Percentiles rank a stretch among this genome's conserved stretches.
phyloP scores from a whole-genome alignment of 2,797 vertebrate genomes.

The Knipowitschia caucasica region DNA sequence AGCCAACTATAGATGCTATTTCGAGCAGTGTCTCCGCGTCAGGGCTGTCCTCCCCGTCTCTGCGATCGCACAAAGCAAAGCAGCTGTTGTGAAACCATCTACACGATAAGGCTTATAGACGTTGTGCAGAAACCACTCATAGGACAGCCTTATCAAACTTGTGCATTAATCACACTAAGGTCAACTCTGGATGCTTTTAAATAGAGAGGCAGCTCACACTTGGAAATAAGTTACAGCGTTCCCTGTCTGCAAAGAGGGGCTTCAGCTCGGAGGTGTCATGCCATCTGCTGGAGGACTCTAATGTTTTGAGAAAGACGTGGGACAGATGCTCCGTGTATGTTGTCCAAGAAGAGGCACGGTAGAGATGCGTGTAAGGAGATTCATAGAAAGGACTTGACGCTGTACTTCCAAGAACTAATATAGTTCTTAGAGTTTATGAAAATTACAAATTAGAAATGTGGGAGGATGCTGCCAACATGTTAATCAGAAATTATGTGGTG shows the following conservation, averaged over 20 bases:
- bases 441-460: background rate
- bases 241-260: conserved; percentile 13
- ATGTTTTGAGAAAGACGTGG: conserved; percentile 4
- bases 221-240: conserved; percentile 38
- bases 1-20: conserved; percentile 41
- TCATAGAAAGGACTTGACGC: background rate
- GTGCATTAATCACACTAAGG: conserved; percentile 53
- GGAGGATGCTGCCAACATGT: background rate
- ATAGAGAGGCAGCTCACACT: conserved; percentile 26
- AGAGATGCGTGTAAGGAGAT: background rate
- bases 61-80: conserved; percentile 16
- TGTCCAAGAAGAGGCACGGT: background rate
- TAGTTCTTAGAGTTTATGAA: background rate
- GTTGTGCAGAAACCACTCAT: conserved; percentile 31
- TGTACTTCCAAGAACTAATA: background rate
- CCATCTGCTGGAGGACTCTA: conserved; percentile 13
- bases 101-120: conserved; percentile 47
- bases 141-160: conserved; percentile 56
- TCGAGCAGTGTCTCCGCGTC: conserved; percentile 25
- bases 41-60: conserved; percentile 1
- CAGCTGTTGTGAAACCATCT: conserved; percentile 34
- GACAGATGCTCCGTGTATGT: background rate
- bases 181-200: conserved; percentile 48
- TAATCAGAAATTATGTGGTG: background rate
- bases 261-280: conserved; percentile 27